phyloP scores from a whole-genome alignment of 2,797 vertebrate species.

The Yasuhikotakia modesta region DNA sequence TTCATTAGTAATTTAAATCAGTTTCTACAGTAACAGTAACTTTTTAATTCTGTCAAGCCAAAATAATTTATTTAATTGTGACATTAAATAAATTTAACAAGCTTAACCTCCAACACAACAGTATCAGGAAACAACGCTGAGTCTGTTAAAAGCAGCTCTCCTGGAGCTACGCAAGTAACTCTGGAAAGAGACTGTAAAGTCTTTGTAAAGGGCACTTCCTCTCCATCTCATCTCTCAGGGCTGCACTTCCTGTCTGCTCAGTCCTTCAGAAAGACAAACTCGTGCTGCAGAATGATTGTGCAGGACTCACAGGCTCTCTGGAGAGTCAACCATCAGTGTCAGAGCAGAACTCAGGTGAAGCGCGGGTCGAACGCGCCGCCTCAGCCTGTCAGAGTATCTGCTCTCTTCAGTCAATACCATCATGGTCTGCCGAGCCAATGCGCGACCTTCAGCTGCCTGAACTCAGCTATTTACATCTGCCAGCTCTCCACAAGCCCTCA shows the following conservation, averaged over 20 bases:
- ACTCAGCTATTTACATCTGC: slow-evolving; percentile 57
- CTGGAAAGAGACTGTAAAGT: slow-evolving; percentile 6
- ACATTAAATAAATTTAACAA: background rate
- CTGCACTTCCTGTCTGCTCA: slow-evolving; percentile 29
- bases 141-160: background rate
- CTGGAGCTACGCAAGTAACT: no score
- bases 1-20: no score
- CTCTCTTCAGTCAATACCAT: slow-evolving; percentile 65
- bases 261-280: slow-evolving; percentile 35
- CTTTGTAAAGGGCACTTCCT: slow-evolving; percentile 26
- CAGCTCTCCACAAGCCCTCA: slow-evolving; percentile 54
- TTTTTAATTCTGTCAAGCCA: background rate
- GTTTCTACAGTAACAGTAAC: no score
- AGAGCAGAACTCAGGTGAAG: slow-evolving; percentile 63
- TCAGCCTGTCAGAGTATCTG: slow-evolving; percentile 59
- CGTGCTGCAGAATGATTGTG: slow-evolving; percentile 50
- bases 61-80: background rate
- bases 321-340: slow-evolving; percentile 59
- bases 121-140: background rate
- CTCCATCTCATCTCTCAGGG: slow-evolving; percentile 11
- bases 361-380: slow-evolving; percentile 29
- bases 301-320: slow-evolving; percentile 55
- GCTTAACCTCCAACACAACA: background rate
- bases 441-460: slow-evolving; percentile 68
- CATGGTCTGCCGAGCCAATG: slow-evolving; percentile 63